Evolutionary conservation across 2,888 invertebrate genomes (phyloP).

Genomic region (Creontiades dilutus): DNA sequence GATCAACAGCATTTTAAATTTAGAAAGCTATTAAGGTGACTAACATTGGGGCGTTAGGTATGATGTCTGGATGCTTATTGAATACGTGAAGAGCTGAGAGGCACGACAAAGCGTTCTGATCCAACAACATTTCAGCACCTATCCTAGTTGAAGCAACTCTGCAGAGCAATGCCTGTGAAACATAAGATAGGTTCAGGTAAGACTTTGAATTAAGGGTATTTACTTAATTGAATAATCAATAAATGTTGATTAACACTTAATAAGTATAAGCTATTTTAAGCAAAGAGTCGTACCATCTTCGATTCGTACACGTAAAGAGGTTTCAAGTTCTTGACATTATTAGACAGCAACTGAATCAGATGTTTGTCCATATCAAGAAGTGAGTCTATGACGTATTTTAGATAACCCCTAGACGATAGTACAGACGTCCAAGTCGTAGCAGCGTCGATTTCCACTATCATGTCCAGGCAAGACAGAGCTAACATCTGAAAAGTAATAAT

Average conservation of each 20-base stretch:
- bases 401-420: conserved; percentile 83
- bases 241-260: no score
- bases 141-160: conserved; percentile 84
- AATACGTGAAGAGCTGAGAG: conserved; percentile 86
- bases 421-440: conserved; percentile 84
- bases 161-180: conserved; percentile 82
- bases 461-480: conserved; percentile 89
- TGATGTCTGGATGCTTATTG: conserved; percentile 86
- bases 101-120: conserved; percentile 82
- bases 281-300: conserved; percentile 82
- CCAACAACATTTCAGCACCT: conserved; percentile 84
- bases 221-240: no score
- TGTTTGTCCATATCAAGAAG: conserved; percentile 87
- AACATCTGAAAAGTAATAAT: conserved; percentile 82
- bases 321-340: conserved; percentile 84
- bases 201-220: no score
- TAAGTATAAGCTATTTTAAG: no score
- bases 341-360: conserved; percentile 78
- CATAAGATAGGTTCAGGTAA: conserved; percentile 44
- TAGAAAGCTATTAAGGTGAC: conserved; percentile 33
- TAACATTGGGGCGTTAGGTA: conserved; percentile 72
- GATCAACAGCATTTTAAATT: neutral
- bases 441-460: conserved; percentile 87
- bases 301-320: conserved; percentile 92
- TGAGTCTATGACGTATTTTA: conserved; percentile 90